Conservation (phyloP, 2,797 vertebrate genomes). For the Tinamus major region DNA sequence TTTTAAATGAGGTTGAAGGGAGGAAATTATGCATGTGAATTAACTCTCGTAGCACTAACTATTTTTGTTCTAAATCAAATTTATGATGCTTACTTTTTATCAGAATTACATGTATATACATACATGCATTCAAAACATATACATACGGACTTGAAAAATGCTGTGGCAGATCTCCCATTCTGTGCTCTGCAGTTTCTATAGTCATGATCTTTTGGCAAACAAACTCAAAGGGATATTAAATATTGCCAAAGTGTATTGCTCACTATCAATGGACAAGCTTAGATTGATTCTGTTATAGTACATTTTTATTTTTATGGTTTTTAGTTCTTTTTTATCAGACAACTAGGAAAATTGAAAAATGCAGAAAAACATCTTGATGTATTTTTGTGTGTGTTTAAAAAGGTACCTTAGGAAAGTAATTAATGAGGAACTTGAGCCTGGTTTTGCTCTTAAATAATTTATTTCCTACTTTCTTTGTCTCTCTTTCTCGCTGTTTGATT, state of each 20-base stretch:
- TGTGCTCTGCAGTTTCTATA: neutral
- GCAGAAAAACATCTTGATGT: neutral
- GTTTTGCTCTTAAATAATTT: fast-evolving
- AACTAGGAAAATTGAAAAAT: neutral
- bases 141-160: neutral
- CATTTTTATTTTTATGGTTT: neutral
- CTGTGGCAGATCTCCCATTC: neutral
- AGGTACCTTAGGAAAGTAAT: neutral
- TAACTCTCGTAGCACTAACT: neutral
- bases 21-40: neutral
- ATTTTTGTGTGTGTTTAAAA: neutral
- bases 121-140: neutral
- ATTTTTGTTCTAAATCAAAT: constrained; percentile 6
- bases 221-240: neutral
- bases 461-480: neutral
- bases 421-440: neutral
- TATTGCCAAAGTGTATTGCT: neutral
- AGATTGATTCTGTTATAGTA: neutral
- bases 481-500: neutral
- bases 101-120: neutral
- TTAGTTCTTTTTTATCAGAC: neutral
- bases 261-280: neutral
- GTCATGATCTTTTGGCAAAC: neutral
- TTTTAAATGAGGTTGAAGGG: neutral
- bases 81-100: neutral